Conservation (phyloP, 2,888 invertebrate species). For the Listrodromus nycthemerus region DNA sequence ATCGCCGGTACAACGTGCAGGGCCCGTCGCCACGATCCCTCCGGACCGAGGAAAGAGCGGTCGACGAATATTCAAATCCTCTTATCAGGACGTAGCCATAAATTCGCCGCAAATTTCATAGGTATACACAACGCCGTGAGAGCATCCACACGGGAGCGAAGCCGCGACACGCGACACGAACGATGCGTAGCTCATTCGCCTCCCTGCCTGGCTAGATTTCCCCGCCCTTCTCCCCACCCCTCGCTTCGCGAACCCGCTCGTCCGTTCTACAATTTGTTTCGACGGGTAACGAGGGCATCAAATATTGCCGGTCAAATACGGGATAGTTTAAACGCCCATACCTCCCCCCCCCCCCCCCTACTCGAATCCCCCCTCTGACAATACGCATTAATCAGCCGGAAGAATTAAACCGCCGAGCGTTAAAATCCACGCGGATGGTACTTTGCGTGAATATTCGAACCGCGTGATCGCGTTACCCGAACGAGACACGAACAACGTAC, state of each 20-base stretch:
- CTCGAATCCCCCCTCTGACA: neutral
- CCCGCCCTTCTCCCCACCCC: neutral
- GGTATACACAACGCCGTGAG: constrained; percentile 38
- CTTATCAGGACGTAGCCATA: constrained; percentile 66
- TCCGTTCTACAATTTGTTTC: constrained; percentile 42
- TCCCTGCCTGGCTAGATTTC: constrained; percentile 3
- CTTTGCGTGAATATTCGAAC: constrained; percentile 57
- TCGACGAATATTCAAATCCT: constrained; percentile 68
- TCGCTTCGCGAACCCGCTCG: neutral
- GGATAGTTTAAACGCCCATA: constrained; percentile 46
- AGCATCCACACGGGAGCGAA: constrained; percentile 35
- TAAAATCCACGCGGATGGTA: constrained; percentile 47
- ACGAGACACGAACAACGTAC: constrained; percentile 36
- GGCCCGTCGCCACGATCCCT: constrained; percentile 14
- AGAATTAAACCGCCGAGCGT: constrained; percentile 44
- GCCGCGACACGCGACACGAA: constrained; percentile 57
- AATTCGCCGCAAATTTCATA: constrained; percentile 65
- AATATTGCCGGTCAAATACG: constrained; percentile 48
- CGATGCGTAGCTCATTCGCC: constrained; percentile 33
- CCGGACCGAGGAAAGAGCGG: constrained; percentile 50
- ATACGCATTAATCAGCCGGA: constrained; percentile 61
- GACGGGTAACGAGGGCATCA: constrained; percentile 16
- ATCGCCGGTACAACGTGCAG: neutral
- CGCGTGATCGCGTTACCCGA: constrained; percentile 62
- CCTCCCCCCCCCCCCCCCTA: neutral